phyloP scores from a whole-genome alignment of 2,113 vertebrate genomes.

The Aegithalos caudatus region DNA sequence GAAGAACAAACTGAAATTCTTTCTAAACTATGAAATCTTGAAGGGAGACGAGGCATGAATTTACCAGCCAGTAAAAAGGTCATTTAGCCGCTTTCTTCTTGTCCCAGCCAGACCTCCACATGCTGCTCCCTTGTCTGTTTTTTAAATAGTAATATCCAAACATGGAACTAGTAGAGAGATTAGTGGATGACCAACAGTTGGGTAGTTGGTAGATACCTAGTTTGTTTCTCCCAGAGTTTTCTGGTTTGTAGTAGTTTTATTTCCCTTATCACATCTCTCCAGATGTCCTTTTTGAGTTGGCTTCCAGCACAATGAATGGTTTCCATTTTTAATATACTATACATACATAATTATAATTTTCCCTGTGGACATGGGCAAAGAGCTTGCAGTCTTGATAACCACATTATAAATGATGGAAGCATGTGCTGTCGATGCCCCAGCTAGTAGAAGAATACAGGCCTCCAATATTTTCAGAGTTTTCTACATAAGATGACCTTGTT shows the following conservation, averaged over 20 bases:
- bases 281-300: background rate
- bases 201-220: background rate
- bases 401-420: background rate
- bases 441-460: background rate
- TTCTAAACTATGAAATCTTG: background rate
- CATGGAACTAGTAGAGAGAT: background rate
- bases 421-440: background rate
- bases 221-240: background rate
- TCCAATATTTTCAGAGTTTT: background rate
- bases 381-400: background rate
- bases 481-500: background rate
- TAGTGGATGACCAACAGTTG: background rate
- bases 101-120: background rate
- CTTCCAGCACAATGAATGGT: background rate
- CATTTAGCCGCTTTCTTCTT: background rate
- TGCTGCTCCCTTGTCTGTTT: background rate
- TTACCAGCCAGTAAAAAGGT: background rate
- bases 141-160: background rate
- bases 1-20: constrained; percentile 23
- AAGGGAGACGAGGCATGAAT: background rate
- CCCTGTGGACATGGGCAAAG: background rate
- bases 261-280: background rate
- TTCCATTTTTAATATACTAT: background rate
- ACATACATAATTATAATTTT: background rate
- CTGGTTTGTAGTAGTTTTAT: background rate